Conservation (phyloP, 92 coral and sea anemone genomes). For the Nematostella vectensis region DNA sequence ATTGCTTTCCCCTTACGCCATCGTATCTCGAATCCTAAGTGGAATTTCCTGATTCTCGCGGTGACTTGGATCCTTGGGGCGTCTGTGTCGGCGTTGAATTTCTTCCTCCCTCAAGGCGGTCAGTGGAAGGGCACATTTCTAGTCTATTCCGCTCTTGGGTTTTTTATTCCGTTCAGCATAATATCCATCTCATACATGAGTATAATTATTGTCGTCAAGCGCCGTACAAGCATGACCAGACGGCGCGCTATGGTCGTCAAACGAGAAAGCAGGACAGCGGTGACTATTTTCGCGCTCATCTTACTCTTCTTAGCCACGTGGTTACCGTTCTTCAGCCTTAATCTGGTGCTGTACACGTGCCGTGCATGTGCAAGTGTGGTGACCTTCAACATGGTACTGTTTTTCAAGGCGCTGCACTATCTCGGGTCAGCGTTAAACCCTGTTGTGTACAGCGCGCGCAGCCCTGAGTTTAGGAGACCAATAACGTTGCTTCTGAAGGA, state of each 20-base stretch:
- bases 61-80: constrained; percentile 47
- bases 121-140: constrained; percentile 70
- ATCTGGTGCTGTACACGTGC: constrained; percentile 50
- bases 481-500: constrained; percentile 33
- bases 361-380: constrained; percentile 24
- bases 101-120: constrained; percentile 64
- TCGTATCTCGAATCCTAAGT: constrained; percentile 45
- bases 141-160: constrained; percentile 55
- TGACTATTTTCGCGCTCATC: constrained; percentile 47
- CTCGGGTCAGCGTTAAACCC: constrained; percentile 69
- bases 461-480: constrained; percentile 75
- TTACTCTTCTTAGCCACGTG: constrained; percentile 65
- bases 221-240: constrained; percentile 36
- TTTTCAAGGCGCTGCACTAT: constrained; percentile 61
- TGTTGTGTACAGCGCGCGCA: constrained; percentile 66
- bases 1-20: constrained; percentile 70
- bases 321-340: constrained; percentile 77
- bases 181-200: constrained; percentile 58
- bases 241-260: constrained; percentile 43
- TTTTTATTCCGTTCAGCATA: constrained; percentile 56
- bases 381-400: constrained; percentile 24
- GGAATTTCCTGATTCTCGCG: constrained; percentile 31
- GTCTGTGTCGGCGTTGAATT: constrained; percentile 38
- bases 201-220: constrained; percentile 48
- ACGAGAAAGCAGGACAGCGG: constrained; percentile 54